Evolutionary conservation across 1,140 invertebrate genomes (phyloP).

Genomic region (Mactra quadrangularis): DNA sequence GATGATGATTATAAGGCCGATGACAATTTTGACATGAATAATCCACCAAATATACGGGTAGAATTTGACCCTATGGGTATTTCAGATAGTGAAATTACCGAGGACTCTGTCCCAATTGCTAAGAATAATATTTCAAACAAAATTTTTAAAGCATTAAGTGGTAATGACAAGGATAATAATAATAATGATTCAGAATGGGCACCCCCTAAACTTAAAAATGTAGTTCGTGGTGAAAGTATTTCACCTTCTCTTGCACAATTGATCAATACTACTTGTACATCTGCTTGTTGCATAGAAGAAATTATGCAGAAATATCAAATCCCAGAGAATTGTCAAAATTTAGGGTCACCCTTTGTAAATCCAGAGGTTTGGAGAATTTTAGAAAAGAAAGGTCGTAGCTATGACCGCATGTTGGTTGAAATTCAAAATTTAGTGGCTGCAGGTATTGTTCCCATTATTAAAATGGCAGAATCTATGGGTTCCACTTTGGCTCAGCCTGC

Average conservation of each 20-base stretch:
- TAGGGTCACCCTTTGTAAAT: conserved; percentile 19
- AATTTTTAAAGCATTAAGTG: conserved; percentile 4
- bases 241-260: conserved; percentile 19
- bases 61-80: not conserved
- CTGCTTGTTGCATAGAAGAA: conserved; percentile 2
- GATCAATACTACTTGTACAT: conserved; percentile 36
- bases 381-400: conserved; percentile 2
- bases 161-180: not conserved
- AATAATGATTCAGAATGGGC: too few species aligned
- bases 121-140: not conserved
- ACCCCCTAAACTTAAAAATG: conserved; percentile 14
- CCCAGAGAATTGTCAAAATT: conserved; percentile 14
- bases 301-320: conserved; percentile 22
- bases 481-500: not conserved
- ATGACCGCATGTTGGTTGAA: conserved; percentile 23
- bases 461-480: conserved; percentile 1
- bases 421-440: conserved; percentile 26
- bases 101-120: too few species aligned
- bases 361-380: conserved; percentile 29
- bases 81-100: not conserved
- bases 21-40: conserved; percentile 5
- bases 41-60: not conserved
- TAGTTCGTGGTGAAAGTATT: not conserved
- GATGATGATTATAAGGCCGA: too few species aligned
- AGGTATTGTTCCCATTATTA: too few species aligned